phyloP scores from a whole-genome alignment of 2,113 vertebrate genomes.

The Pterocles orientalis region DNA sequence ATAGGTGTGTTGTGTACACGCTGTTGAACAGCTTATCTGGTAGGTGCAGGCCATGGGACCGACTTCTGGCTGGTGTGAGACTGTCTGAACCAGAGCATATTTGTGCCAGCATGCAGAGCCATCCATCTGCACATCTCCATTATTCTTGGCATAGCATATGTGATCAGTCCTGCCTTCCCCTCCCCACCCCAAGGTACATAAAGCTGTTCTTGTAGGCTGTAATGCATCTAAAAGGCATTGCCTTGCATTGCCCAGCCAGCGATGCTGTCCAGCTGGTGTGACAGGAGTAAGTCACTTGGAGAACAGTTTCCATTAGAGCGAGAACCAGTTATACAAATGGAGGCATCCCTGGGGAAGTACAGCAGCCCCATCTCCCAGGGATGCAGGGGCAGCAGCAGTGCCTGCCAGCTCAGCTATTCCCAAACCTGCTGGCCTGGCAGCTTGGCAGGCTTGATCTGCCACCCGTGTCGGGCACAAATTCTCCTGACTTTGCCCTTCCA shows the following conservation, averaged over 20 bases:
- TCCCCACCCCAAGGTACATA: neutral
- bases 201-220: neutral
- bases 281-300: neutral
- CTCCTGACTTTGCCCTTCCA: neutral
- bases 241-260: neutral
- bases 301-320: neutral
- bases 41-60: neutral
- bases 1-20: accelerated
- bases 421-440: accelerated
- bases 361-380: neutral
- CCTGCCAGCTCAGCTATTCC: neutral
- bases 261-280: neutral
- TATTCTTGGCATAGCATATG: neutral
- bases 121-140: neutral
- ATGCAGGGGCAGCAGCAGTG: neutral
- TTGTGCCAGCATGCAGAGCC: accelerated
- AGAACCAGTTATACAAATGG: neutral
- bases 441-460: neutral
- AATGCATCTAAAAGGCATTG: neutral
- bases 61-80: neutral
- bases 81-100: neutral
- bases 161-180: neutral
- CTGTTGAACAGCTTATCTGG: neutral
- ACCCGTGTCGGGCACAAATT: neutral
- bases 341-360: neutral